Conservation (phyloP, 1,140 invertebrate species). For the Rhyzopertha dominica region DNA sequence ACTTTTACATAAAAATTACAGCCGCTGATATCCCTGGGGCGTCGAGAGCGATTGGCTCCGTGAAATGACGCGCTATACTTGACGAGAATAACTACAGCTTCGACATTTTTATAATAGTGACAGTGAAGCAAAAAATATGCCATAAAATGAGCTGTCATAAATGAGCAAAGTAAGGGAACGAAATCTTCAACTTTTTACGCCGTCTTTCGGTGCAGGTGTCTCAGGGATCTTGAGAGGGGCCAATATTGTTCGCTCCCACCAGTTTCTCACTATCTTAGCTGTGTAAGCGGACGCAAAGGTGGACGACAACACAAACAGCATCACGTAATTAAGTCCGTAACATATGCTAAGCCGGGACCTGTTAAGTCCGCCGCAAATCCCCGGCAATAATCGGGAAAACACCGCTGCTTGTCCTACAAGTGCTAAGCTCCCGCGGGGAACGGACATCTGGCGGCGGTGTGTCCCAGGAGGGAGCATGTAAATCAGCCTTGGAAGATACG, state of each 20-base stretch:
- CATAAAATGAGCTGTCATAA: background rate
- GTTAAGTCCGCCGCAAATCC: background rate
- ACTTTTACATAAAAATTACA: too few relatives aligned
- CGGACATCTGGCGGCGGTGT: background rate
- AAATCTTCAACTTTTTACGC: background rate
- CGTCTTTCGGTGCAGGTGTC: background rate
- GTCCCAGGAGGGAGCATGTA: background rate
- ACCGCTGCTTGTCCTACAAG: background rate
- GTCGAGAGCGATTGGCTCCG: too few relatives aligned
- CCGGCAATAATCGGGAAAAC: background rate
- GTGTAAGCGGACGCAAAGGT: background rate
- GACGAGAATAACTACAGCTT: too few relatives aligned
- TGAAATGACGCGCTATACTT: too few relatives aligned
- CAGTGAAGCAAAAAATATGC: background rate
- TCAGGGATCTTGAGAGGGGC: background rate
- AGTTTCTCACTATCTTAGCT: too few relatives aligned
- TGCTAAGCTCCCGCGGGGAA: background rate
- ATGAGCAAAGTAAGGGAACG: background rate
- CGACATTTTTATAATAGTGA: background rate
- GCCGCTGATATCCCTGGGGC: too few relatives aligned
- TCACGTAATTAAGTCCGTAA: background rate
- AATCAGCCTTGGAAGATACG: background rate
- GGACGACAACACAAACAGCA: background rate
- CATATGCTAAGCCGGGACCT: background rate
- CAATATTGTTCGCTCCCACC: background rate